Conservation (phyloP, 2,888 invertebrate species). For the Lepetodrilus schrolli region DNA sequence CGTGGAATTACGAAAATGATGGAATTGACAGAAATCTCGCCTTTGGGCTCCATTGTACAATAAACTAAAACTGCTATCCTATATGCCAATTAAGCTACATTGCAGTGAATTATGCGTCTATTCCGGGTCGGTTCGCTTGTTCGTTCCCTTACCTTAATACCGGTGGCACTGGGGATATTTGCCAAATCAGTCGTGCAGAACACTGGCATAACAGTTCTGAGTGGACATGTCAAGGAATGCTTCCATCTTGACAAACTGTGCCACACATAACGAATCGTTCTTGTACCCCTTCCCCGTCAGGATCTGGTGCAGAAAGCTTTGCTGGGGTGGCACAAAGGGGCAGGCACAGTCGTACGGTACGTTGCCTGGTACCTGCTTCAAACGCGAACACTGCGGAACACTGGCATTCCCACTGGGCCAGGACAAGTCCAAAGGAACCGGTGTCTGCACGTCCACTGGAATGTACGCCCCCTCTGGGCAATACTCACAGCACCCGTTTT, state of each 20-base stretch:
- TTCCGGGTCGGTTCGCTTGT: no score
- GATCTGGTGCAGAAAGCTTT: constrained; percentile 66
- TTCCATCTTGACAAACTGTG: constrained; percentile 24
- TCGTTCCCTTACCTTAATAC: constrained; percentile 9
- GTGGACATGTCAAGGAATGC: not conserved
- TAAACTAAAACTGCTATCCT: no score
- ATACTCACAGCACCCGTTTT: constrained; percentile 35
- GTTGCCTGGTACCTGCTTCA: not conserved
- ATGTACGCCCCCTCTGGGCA: constrained; percentile 36
- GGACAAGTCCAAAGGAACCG: constrained; percentile 30
- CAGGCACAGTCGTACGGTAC: constrained; percentile 47
- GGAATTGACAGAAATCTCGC: no score
- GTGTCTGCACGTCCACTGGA: constrained; percentile 21
- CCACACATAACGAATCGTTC: constrained; percentile 50
- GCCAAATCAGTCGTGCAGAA: constrained; percentile 3
- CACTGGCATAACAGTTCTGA: constrained; percentile 20
- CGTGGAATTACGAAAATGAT: no score
- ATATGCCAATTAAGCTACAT: no score
- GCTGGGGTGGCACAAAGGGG: constrained; percentile 48
- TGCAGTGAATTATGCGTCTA: no score
- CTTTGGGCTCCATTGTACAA: no score
- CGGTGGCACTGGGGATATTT: not conserved
- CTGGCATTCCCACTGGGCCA: not conserved
- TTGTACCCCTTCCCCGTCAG: constrained; percentile 65
- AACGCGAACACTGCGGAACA: not conserved